A percentile compares a stretch with the other conserved stretches of the same genome.
Conservation (phyloP, 2,888 invertebrate genomes). For the Dasysyrphus tricinctus region DNA sequence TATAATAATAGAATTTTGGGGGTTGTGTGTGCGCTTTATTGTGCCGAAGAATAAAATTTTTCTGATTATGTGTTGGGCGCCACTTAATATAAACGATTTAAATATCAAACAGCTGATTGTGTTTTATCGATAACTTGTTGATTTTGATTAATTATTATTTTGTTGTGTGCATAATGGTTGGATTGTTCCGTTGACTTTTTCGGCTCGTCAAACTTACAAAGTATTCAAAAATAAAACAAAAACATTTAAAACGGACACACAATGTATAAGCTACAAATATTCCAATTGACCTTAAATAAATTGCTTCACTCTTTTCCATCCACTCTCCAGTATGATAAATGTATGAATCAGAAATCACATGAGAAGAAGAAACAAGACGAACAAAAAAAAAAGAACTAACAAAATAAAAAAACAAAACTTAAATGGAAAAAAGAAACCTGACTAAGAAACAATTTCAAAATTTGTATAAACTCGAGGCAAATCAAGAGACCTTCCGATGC, state of each 20-base stretch:
- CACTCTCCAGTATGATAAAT: slow-evolving; percentile 44
- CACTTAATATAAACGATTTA: slow-evolving; percentile 42
- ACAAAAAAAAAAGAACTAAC: not conserved
- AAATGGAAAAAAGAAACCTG: slow-evolving; percentile 37
- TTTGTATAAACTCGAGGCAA: slow-evolving; percentile 59
- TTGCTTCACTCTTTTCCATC: slow-evolving; percentile 53
- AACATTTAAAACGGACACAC: not conserved
- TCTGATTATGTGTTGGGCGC: slow-evolving; percentile 48
- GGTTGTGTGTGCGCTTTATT: slow-evolving; percentile 45
- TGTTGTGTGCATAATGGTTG: slow-evolving; percentile 20
- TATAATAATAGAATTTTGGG: slow-evolving; percentile 35
- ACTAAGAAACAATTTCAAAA: slow-evolving; percentile 61
- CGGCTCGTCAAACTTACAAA: not conserved
- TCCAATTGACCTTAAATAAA: slow-evolving; percentile 62
- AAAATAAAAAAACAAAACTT: not conserved
- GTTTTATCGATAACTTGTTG: slow-evolving; percentile 67
- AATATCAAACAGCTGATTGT: slow-evolving; percentile 58
- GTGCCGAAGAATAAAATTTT: slow-evolving; percentile 22
- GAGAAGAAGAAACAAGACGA: slow-evolving; percentile 32
- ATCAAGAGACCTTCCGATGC: slow-evolving; percentile 69
- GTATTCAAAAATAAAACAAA: not conserved
- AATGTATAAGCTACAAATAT: slow-evolving; percentile 1
- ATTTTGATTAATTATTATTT: slow-evolving; percentile 56
- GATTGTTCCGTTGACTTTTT: slow-evolving; percentile 8
- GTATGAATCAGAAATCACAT: slow-evolving; percentile 63